Conservation (phyloP, 2,113 vertebrate species). For the Petrocephalus zakoni region DNA sequence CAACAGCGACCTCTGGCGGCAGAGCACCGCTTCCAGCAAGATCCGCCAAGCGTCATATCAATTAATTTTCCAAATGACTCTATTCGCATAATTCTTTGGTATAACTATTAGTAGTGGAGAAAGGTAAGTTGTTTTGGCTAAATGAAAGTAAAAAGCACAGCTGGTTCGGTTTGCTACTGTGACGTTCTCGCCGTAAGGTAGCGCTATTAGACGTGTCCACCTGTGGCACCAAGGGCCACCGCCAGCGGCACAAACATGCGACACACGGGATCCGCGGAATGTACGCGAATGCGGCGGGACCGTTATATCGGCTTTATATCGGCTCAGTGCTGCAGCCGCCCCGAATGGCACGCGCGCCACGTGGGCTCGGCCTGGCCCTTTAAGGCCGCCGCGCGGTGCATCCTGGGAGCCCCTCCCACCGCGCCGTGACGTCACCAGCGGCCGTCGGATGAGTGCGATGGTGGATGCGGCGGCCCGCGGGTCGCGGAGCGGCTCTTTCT, state of each 20-base stretch:
- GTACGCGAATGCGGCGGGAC: no score
- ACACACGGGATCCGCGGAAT: no score
- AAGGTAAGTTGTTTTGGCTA: background rate
- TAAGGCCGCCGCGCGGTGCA: conserved; percentile 35
- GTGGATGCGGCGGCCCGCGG: conserved; percentile 31
- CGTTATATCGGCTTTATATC: no score
- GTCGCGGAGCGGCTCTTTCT: conserved; percentile 39
- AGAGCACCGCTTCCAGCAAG: background rate
- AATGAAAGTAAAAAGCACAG: background rate
- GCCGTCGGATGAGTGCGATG: conserved; percentile 43
- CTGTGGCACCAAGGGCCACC: background rate
- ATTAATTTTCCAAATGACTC: background rate
- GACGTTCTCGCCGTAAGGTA: background rate
- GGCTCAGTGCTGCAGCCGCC: no score
- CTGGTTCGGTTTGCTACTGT: background rate
- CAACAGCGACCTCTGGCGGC: background rate
- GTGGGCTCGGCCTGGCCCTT: background rate
- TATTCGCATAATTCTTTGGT: background rate
- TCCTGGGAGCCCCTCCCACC: conserved; percentile 39
- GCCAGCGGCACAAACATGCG: no score
- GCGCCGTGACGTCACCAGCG: conserved; percentile 13
- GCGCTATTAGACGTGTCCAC: background rate
- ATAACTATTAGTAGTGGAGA: background rate
- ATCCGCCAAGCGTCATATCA: background rate
- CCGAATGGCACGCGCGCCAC: no score